Percentiles rank a stretch among this genome's conserved stretches.
These are phyloP conservation scores for Falcunculus frontatus DNA, from an alignment of 2,113 vertebrate species.

Conservation along the genomic window DNA sequence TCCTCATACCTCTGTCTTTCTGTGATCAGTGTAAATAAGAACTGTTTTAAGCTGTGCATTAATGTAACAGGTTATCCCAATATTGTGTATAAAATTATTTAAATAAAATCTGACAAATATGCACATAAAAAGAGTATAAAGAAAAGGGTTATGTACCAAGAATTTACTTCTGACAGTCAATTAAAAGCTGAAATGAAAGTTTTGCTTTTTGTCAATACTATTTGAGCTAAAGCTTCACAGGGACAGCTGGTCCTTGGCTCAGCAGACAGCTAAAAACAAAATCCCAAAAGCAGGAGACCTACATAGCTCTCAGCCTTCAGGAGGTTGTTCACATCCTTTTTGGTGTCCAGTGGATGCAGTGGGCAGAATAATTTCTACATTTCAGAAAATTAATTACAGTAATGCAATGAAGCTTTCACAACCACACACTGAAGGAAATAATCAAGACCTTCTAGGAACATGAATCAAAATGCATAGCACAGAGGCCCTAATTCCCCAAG, in stretches of 20 bases:
- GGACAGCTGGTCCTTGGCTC: background rate
- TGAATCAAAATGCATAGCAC: background rate
- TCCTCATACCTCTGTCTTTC: constrained; percentile 39
- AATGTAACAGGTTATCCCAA: constrained; percentile 41
- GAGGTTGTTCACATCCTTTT: background rate
- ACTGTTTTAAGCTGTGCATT: constrained; percentile 38
- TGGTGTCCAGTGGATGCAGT: rapidly evolving
- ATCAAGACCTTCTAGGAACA: background rate
- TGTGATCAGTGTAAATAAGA: constrained; percentile 64
- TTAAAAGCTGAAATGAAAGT: constrained; percentile 8
- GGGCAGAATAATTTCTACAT: background rate
- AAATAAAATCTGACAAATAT: constrained; percentile 60
- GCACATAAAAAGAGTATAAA: constrained; percentile 58
- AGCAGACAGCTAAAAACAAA: background rate
- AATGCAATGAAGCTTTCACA: background rate
- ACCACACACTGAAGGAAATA: background rate
- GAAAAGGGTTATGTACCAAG: constrained; percentile 49
- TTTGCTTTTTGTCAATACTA: background rate
- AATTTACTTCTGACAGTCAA: background rate
- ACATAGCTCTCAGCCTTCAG: background rate
- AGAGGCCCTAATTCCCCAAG: background rate
- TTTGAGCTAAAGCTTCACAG: background rate
- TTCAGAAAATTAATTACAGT: background rate
- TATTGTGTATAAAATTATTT: constrained; percentile 59
- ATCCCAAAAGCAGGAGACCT: background rate